Evolutionary conservation across 2,888 invertebrate species (phyloP), one percentile per base, ranked within the genome.

Genomic region (Argyresthia goedartella): DNA sequence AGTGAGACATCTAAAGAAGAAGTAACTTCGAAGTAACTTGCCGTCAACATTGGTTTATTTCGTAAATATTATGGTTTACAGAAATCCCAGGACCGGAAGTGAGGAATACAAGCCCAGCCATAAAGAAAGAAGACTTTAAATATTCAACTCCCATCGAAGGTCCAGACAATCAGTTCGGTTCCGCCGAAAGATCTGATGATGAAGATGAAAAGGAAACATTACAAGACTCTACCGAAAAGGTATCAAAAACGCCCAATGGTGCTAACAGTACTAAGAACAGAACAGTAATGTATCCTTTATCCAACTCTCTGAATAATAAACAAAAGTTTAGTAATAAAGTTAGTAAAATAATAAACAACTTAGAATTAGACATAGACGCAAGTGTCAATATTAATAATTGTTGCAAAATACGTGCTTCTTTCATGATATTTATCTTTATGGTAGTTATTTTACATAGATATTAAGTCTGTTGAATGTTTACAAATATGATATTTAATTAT

Each of bases 51-150:
- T 25, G 2, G 25, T 25, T 39, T 39, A 39, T 39, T n/a, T 11
- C n/a, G 8, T 39, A 8, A 11, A 8, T 39, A 1, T 6, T 35
- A 35, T 49, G 1, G 14, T 49, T 42, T 42, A 53, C 87, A 94
- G 94, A 93, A 81, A 94, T 94, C 62, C 91, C 92, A n/a, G 92
- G 92, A 36, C 91, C 92, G 8, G 89, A 91, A 43, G 74, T 88
- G 55, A 88, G 81, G 63, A 89, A 87, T 63, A 87, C 88, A 49
- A 82, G 88, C 59, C 87, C 88, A 41, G 74, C 78, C 49, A 72
- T 72, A 52, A 81, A 75, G 49, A 91, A 90, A 70, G 90, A 91
- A 71, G 90, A 92, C 54, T 77, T 69, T 59, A 77, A 73, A 51
- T 82, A 78, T 57, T 76, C 81, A 0, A 81, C 85, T 2, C 75